phyloP scores from a whole-genome alignment of 2,888 invertebrate genomes.

The Salticus scenicus region DNA sequence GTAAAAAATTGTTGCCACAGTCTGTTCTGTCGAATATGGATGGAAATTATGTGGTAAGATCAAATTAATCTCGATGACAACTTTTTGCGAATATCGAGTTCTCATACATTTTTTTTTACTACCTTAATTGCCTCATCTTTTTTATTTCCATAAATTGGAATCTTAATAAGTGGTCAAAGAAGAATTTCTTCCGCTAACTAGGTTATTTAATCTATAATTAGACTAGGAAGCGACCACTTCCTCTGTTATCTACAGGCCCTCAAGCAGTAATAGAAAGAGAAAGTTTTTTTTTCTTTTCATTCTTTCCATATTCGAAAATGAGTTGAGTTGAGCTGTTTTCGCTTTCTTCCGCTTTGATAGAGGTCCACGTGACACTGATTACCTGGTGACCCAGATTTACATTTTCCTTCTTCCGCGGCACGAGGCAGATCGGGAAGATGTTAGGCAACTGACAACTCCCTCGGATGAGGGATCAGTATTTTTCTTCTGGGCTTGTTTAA shows the following conservation, averaged over 20 bases:
- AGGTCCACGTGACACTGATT: not conserved
- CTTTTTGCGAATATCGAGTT: too few relatives aligned
- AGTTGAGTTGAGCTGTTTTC: not conserved
- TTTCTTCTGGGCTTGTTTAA: not conserved
- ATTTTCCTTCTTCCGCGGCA: not conserved
- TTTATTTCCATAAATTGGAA: too few relatives aligned
- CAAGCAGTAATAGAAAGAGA: not conserved
- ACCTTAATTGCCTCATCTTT: too few relatives aligned
- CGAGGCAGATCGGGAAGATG: not conserved
- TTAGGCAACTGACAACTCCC: not conserved
- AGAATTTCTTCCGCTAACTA: not conserved
- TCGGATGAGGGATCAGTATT: not conserved
- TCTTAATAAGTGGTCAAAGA: too few relatives aligned
- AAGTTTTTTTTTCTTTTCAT: not conserved
- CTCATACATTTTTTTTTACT: too few relatives aligned
- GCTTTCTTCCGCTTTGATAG: not conserved
- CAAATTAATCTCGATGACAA: too few relatives aligned
- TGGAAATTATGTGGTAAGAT: too few relatives aligned
- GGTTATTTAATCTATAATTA: constrained; percentile 4
- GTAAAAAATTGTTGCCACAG: too few relatives aligned
- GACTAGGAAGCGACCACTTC: constrained; percentile 4
- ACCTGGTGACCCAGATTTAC: not conserved
- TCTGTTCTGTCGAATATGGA: too few relatives aligned
- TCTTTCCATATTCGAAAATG: not conserved
- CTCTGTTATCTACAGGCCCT: not conserved